Conservation (phyloP, 2,797 vertebrate genomes). For the Scyliorhinus canicula region DNA sequence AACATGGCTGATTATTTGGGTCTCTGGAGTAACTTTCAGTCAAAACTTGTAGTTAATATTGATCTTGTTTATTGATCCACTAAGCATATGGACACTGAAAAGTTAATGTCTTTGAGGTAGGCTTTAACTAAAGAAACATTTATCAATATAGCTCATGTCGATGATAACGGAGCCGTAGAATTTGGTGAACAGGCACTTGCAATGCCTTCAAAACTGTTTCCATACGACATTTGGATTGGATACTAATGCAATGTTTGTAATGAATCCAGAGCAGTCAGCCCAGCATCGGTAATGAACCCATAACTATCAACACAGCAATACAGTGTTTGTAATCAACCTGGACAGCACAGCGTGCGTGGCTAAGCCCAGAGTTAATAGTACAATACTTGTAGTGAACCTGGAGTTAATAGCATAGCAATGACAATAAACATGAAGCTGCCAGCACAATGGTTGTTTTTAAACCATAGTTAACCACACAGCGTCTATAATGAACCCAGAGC, state of each 20-base stretch:
- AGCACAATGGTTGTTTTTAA: neutral
- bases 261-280: neutral
- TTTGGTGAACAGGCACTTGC: neutral
- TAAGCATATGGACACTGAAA: neutral
- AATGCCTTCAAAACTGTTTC: neutral
- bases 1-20: neutral
- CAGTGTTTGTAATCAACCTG: neutral
- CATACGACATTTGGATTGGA: neutral
- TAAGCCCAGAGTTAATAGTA: neutral
- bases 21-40: neutral
- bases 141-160: neutral
- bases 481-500: neutral
- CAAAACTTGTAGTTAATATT: neutral
- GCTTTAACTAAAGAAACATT: neutral
- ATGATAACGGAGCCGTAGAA: neutral
- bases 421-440: neutral
- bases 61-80: neutral
- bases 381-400: neutral
- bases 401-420: neutral
- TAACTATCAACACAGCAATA: neutral
- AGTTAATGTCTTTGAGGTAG: neutral
- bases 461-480: neutral
- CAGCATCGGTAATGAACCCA: too few relatives aligned
- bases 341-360: neutral
- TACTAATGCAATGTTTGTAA: neutral